These are phyloP conservation scores for Cephus nigrinus DNA, from an alignment of 2,888 invertebrate species.

Conservation along the genomic window DNA sequence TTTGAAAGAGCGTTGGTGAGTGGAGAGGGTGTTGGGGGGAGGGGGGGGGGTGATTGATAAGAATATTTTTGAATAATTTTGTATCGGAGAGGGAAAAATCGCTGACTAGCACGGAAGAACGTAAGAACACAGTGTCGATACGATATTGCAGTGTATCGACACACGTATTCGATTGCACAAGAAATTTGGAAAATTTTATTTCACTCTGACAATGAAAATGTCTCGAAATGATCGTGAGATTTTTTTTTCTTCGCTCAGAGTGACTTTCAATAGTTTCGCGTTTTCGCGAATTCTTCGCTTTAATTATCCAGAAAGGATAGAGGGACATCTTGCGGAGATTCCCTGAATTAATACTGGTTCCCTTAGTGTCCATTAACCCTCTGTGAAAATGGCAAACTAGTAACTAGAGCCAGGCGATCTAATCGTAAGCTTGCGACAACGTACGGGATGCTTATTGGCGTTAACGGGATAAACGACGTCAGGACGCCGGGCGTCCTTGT, in stretches of 20 bases:
- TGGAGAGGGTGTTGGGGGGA: neutral
- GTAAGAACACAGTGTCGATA: constrained; percentile 28
- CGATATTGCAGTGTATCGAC: neutral
- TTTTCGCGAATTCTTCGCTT: constrained; percentile 9
- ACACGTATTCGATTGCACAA: constrained; percentile 1
- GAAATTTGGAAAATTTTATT: neutral
- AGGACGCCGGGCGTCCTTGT: constrained; percentile 5
- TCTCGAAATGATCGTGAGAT: neutral
- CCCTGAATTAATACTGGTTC: constrained; percentile 28
- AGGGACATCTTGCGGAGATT: neutral
- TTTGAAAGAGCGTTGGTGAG: neutral
- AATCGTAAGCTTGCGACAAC: neutral
- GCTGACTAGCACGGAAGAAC: constrained; percentile 51
- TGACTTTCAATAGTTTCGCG: constrained; percentile 22
- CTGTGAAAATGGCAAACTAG: constrained; percentile 54
- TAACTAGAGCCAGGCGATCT: constrained; percentile 36
- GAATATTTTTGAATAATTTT: constrained; percentile 35
- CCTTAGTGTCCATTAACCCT: constrained; percentile 48
- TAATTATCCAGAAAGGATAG: neutral
- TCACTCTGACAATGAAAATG: neutral
- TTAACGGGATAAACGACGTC: neutral
- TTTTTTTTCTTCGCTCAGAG: neutral
- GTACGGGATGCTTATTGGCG: neutral
- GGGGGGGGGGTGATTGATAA: constrained; percentile 1
- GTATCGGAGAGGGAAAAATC: constrained; percentile 53